Base-by-base conservation (phyloP, 2,113 vertebrate species). In the Ctenodactylus gundi region DNA sequence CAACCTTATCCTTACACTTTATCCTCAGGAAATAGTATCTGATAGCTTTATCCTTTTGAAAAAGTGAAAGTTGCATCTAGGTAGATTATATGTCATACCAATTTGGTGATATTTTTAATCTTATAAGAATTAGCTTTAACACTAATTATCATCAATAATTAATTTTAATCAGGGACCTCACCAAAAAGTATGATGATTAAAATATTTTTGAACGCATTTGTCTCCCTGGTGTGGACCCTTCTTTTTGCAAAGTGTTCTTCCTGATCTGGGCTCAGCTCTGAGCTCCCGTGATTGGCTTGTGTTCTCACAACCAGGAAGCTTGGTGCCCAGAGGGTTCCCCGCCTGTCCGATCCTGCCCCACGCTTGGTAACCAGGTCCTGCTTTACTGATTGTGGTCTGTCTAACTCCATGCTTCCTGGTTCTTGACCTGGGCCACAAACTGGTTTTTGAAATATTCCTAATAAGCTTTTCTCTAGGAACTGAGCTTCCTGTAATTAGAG, bases 271-370 rank as follows among this genome's bases (percentile, higher is more conserved):
- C 64, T 84, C 83, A 64, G 41, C 23, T 51, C 53, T 89, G 65
- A 85, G 75, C 76, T 67, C 75, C 51, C 44, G 1, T 23, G 49
- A 70, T 55, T 91, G 75, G 41, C 70, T 81, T 57, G 12, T 67
- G n/a, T 68, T 92, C 73, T 96, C 62, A 78, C 0, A 87, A 82
- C 58, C 85, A 94, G 96, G 96, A 97, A 97, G 75, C 76, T 64
- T 4, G 23, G 51, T 93, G 64, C 85, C n/a, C 72, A 91, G 90
- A 75, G 92, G 85, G 46, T 94, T 96, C 77, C 62, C 49, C 92
- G 68, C 97, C 85, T 97, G 96, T 96, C 96, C 94, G 94, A 90
- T 97, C 97, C 92, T 97, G 97, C 82, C 94, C 85, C n/a, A 39
- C 78, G 84, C 89, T 95, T 91, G 65, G 94, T 97, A 88, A 94